phyloP scores from a whole-genome alignment of 1,140 invertebrate species.

The Aphis gossypii region DNA sequence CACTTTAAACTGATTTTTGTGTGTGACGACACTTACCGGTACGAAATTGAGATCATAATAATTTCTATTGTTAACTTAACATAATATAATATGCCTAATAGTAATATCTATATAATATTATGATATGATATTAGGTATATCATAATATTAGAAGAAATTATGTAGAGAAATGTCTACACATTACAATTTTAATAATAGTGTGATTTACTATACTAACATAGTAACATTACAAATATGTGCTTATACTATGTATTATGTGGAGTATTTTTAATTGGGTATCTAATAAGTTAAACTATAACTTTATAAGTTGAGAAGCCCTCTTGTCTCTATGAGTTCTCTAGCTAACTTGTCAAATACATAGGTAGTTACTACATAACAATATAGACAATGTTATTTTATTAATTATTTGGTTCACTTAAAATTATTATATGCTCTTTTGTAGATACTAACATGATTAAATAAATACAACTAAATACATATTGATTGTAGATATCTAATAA shows the following conservation, averaged over 20 bases:
- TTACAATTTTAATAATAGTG: not conserved
- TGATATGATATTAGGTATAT: too few species aligned
- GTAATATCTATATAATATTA: not conserved
- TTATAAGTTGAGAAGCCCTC: not conserved
- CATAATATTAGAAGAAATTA: not conserved
- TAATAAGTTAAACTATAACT: not conserved
- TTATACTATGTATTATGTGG: accelerated
- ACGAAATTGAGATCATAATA: not conserved
- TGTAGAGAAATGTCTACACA: not conserved
- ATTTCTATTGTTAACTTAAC: not conserved
- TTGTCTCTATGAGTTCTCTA: not conserved
- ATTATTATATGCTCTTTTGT: not conserved
- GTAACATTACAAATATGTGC: not conserved
- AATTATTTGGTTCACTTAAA: not conserved
- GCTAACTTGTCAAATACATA: not conserved
- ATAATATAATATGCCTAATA: not conserved
- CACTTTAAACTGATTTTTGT: too few species aligned
- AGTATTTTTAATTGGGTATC: not conserved
- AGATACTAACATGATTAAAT: not conserved
- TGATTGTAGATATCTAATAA: not conserved
- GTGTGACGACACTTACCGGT: too few species aligned
- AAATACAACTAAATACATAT: not conserved
- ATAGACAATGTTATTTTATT: not conserved
- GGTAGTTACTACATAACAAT: too few species aligned
- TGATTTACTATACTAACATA: not conserved